These are phyloP conservation scores for Drosophila suzukii DNA, from an alignment of 1,140 invertebrate species.

Conservation along the genomic window DNA sequence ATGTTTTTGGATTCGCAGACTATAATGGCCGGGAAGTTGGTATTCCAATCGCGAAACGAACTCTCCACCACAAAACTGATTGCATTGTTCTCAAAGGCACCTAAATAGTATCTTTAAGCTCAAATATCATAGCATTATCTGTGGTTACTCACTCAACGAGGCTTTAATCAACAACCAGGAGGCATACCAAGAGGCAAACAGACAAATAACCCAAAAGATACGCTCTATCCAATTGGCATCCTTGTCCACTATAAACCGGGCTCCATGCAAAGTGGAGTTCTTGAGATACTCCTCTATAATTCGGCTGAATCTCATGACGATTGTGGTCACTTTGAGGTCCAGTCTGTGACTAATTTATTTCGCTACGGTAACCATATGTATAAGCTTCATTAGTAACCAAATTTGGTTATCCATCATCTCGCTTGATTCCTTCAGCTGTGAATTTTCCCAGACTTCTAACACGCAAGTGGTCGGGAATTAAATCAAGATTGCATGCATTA, in stretches of 20 bases:
- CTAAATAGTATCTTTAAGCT: conserved; percentile 33
- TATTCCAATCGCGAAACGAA: conserved; percentile 89
- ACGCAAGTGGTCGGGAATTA: conserved; percentile 20
- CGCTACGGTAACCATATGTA: not conserved
- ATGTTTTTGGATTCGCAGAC: conserved; percentile 88
- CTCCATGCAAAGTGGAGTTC: conserved; percentile 86
- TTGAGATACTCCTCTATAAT: conserved; percentile 80
- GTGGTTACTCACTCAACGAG: conserved; percentile 84
- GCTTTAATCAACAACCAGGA: conserved; percentile 87
- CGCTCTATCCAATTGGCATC: conserved; percentile 86
- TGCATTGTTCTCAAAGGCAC: conserved; percentile 84
- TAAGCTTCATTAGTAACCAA: not conserved
- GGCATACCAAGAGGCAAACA: conserved; percentile 87
- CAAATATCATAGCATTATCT: not conserved
- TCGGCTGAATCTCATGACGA: conserved; percentile 44
- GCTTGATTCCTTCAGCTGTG: conserved; percentile 30
- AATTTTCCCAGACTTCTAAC: conserved; percentile 43
- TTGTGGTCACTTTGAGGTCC: not conserved
- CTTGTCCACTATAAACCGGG: conserved; percentile 86
- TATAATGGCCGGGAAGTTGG: conserved; percentile 88
- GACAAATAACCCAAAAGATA: conserved; percentile 88
- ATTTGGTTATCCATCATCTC: conserved; percentile 32
- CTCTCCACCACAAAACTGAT: conserved; percentile 90
- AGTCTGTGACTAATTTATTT: conserved; percentile 2
- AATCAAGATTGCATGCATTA: conserved; percentile 36